Percentiles rank a stretch among this genome's conserved stretches.
These are phyloP conservation scores for Gymnothorax javanicus DNA, from an alignment of 2,797 vertebrate genomes.

Conservation along the genomic window DNA sequence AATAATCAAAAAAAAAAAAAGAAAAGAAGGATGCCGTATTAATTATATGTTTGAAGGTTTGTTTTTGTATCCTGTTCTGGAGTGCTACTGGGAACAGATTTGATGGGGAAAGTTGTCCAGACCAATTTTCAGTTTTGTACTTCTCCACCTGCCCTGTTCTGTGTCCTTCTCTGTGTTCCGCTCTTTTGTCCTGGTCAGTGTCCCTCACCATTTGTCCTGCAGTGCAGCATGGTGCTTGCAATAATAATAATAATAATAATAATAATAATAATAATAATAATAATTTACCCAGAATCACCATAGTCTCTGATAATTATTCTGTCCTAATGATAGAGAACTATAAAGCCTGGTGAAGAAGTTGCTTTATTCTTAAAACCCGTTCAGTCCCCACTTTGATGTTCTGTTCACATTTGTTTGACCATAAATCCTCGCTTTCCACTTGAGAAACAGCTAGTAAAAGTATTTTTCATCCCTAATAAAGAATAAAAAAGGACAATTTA, in stretches of 20 bases:
- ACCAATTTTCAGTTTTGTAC: constrained; percentile 24
- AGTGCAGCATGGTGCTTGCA: background rate
- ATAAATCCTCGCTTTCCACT: background rate
- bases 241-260: constrained; percentile 3
- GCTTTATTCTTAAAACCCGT: background rate
- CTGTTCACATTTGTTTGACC: background rate
- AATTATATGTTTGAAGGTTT: constrained; percentile 30
- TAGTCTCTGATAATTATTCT: background rate
- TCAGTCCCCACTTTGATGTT: background rate
- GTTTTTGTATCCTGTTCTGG: background rate
- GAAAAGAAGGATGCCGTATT: constrained; percentile 24
- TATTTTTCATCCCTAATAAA: background rate
- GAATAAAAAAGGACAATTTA: background rate
- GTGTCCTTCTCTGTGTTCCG: background rate
- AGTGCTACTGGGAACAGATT: constrained; percentile 3
- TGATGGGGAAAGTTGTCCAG: background rate
- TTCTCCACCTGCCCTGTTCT: constrained; percentile 48
- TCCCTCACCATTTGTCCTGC: background rate
- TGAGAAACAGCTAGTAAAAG: background rate
- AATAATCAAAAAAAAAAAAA: constrained; percentile 45
- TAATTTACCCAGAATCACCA: background rate
- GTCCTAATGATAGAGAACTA: background rate
- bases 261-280: background rate
- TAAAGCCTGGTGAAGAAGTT: background rate
- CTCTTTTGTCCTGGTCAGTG: background rate